These are phyloP conservation scores for Darevskia mixta DNA, from an alignment of 2,797 vertebrate genomes.

Conservation along the genomic window DNA sequence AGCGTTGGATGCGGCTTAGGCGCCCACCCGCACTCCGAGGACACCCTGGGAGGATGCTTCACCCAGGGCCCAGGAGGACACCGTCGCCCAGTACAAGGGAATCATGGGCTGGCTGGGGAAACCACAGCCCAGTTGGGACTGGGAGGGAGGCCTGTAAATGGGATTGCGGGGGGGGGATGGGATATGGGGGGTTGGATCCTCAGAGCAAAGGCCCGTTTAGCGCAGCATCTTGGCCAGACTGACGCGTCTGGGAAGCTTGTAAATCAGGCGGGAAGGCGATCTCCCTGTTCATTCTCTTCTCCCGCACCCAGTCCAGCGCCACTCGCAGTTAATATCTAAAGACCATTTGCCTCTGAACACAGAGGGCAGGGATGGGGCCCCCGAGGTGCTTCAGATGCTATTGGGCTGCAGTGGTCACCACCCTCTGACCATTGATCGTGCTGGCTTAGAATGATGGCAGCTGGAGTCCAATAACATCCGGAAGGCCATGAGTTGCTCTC, in stretches of 20 bases:
- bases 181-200: background rate
- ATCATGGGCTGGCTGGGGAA: background rate
- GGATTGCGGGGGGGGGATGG: background rate
- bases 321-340: too few species aligned
- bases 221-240: background rate
- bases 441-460: background rate
- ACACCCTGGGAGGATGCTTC: too few species aligned
- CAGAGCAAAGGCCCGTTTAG: background rate
- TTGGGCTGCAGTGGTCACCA: background rate
- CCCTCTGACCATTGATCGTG: background rate
- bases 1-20: background rate
- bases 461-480: background rate
- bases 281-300: background rate
- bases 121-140: background rate
- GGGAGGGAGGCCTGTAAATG: background rate
- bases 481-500: background rate
- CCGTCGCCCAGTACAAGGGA: background rate
- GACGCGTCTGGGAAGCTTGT: background rate
- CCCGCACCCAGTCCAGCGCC: background rate
- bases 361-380: background rate
- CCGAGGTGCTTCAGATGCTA: background rate
- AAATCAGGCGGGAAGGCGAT: background rate
- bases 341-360: too few species aligned
- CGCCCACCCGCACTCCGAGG: background rate
- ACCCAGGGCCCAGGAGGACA: background rate